These are phyloP conservation scores for Trileptium ribeirensis DNA, from an alignment of 2,888 invertebrate genomes.

Conservation along the genomic window DNA sequence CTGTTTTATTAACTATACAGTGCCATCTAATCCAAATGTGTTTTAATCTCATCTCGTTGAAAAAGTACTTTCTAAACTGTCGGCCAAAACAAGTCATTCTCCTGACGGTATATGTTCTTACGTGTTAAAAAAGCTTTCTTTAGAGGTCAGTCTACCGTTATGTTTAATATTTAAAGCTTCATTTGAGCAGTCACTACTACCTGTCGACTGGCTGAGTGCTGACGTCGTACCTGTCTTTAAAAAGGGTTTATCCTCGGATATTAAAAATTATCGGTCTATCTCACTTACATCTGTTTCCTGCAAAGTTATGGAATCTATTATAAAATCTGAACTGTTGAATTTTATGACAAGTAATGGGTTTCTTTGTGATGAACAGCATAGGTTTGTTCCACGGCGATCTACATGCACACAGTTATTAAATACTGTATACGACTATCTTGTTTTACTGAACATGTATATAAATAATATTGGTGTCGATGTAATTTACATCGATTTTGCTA, in stretches of 20 bases:
- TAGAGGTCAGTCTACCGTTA: no score
- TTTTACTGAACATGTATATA: not conserved
- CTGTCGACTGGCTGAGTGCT: not conserved
- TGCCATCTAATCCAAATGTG: not conserved
- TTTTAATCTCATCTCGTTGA: not conserved
- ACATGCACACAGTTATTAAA: not conserved
- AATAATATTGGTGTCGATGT: not conserved
- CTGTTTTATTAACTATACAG: not conserved
- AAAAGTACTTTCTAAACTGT: not conserved
- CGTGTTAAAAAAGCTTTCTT: no score
- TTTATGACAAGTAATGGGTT: not conserved
- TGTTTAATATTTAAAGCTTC: no score
- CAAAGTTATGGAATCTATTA: not conserved
- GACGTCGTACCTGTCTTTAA: not conserved
- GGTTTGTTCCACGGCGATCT: not conserved
- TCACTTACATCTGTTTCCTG: not conserved
- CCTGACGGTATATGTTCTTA: no score
- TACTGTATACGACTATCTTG: not conserved
- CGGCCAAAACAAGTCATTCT: not conserved
- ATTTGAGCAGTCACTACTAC: no score
- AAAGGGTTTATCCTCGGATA: not conserved
- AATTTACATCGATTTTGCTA: not conserved
- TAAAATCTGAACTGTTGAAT: not conserved
- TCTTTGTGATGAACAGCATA: not conserved
- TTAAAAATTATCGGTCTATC: not conserved